Evolutionary conservation across 2,113 vertebrate genomes (phyloP), one percentile per base, ranked within the genome.

Genomic region (Pelusios castaneus): DNA sequence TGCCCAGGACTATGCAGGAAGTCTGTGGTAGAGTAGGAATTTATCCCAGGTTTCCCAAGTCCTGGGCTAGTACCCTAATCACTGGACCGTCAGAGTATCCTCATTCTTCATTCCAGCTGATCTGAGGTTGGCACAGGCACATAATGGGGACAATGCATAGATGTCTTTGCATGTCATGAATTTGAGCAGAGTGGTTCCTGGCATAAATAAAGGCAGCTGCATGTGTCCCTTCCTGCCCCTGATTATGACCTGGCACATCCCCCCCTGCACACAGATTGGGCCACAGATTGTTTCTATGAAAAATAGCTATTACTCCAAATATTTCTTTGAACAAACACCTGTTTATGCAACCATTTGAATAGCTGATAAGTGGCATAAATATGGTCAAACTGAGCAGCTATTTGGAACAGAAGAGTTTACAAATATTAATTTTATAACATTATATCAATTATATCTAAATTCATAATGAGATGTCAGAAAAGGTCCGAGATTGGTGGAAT

Each of bases 21-120:
- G 43, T 76, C 8, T 45, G 38, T 76, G 41, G 14, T 8, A 22
- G 75, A 73, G 2, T 6, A 86, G n/a, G 10, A 3, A 88, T 63
- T 24, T 13, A 2, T 2, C 77, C 34, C 4, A 80, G 1, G 14
- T 52, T 1, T 27, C 43, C 0, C 0, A 1, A 34, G 25, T 56
- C 49, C 41, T n/a, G 76, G 10, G 10, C 34, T 51, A 85, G 8
- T 79, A 29, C 2, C 67, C 0, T 49, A 79, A 43, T 10, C 17
- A 63, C 8, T 6, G 2, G 2, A 51, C 47, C 10, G n/a, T 82
- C 10, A 12, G 38, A 31, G 58, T 63, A 14, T 79, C 5, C 0
- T 29, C 76, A 91, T 88, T 60, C 4, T 73, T 83, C 19, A 38
- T 70, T 70, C 34, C 16, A n/a, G 60, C 29, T 43, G 43, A 63